These are phyloP conservation scores for Erinaceus europaeus DNA, from an alignment of 2,113 vertebrate genomes.

Conservation along the genomic window DNA sequence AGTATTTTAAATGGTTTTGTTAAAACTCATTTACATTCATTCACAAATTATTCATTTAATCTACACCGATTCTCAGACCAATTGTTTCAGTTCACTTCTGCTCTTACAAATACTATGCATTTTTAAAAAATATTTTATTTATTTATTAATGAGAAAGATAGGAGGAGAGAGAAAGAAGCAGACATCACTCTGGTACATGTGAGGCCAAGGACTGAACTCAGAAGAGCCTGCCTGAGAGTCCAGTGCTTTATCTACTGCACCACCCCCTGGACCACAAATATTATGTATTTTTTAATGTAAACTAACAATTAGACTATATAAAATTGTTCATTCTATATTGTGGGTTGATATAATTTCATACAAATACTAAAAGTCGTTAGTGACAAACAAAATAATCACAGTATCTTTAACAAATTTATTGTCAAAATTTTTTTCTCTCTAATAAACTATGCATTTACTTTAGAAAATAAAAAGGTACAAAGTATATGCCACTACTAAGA, in stretches of 20 bases:
- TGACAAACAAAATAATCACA: slow-evolving; percentile 9
- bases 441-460: background rate
- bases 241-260: too few relatives aligned
- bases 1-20: background rate
- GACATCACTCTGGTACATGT: too few relatives aligned
- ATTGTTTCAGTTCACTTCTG: background rate
- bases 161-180: too few relatives aligned
- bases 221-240: too few relatives aligned
- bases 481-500: background rate
- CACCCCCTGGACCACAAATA: too few relatives aligned
- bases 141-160: slow-evolving; percentile 6
- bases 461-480: slow-evolving; percentile 27
- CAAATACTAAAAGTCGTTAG: slow-evolving; percentile 37
- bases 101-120: too few relatives aligned
- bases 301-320: slow-evolving; percentile 15
- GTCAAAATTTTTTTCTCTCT: slow-evolving; percentile 6
- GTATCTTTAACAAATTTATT: background rate
- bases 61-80: background rate
- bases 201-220: too few relatives aligned
- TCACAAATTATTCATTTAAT: slow-evolving; percentile 17
- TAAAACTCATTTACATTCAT: background rate
- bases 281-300: slow-evolving; percentile 17
- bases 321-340: slow-evolving; percentile 27
- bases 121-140: too few relatives aligned
- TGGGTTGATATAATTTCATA: background rate